A percentile compares a stretch with the other conserved stretches of the same genome.
Conservation (phyloP, 2,797 vertebrate species). For the Lagorchestes hirsutus region DNA sequence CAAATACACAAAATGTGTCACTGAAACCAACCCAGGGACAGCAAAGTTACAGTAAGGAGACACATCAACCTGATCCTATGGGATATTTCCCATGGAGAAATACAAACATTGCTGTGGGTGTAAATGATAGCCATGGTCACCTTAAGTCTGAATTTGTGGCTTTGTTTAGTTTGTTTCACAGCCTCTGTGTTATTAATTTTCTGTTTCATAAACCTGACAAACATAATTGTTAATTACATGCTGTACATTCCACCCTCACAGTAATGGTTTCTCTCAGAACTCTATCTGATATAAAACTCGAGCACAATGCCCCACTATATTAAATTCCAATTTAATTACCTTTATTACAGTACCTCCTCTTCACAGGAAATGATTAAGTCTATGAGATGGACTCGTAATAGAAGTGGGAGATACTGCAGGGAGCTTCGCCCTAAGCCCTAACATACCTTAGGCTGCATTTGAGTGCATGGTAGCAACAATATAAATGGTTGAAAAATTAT, state of each 20-base stretch:
- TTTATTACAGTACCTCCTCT: slow-evolving; percentile 78
- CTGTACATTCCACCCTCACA: slow-evolving; percentile 59
- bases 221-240: slow-evolving; percentile 79
- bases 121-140: slow-evolving; percentile 17
- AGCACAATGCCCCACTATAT: slow-evolving; percentile 71
- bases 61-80: slow-evolving; percentile 23
- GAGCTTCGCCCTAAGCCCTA: slow-evolving; percentile 59
- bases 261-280: slow-evolving; percentile 75
- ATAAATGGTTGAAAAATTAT: slow-evolving; percentile 65
- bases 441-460: background rate
- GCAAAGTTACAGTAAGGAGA: background rate
- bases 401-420: slow-evolving; percentile 56
- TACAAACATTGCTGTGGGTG: background rate
- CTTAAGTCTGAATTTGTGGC: slow-evolving; percentile 56
- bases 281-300: slow-evolving; percentile 73
- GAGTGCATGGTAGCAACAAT: slow-evolving; percentile 6
- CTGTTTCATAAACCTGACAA: slow-evolving; percentile 80
- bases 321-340: slow-evolving; percentile 83
- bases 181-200: slow-evolving; percentile 75
- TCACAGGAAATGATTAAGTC: slow-evolving; percentile 79
- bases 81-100: slow-evolving; percentile 41
- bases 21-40: background rate
- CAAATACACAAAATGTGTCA: background rate
- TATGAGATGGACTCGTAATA: slow-evolving; percentile 72
- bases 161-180: slow-evolving; percentile 67